Base-by-base conservation (phyloP, 1,140 invertebrate species). In the Nasonia vitripennis region DNA sequence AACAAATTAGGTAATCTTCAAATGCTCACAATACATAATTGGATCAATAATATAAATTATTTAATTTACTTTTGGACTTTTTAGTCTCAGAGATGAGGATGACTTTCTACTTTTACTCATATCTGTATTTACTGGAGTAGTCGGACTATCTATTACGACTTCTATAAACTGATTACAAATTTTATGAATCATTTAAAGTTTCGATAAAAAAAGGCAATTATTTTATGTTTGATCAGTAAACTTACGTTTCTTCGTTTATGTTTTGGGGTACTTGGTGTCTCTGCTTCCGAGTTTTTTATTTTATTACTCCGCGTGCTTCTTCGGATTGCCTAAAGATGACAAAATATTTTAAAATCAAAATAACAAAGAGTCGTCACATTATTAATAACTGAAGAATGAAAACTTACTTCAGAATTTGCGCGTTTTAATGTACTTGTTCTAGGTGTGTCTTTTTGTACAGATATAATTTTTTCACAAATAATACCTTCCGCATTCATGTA, bases 401-500 rank as follows among this genome's bases (percentile, higher is more conserved):
- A 4, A 37, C 51, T 34, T 83, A 84, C 75, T 7, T 78, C 17
- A 20, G 75, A 84, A 77, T 70, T 71, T 7, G 10, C 70, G 34
- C 62, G 12, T 48, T n/a, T 71, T 71, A 84, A 45, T 71, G 10
- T 78, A 20, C 31, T 31, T 70, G 34, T 83, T 27, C 17, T 78
- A 17, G 37, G 62, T 7, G 75, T 70, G 0, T 71, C 23, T 17
- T 55, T 68, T 34, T 70, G 9, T 14, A 20, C 27, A 37, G 45
- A 12, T 9, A 77, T 14, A 9, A 67, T 31, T 77, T 51, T 81
- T 41, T 85, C 78, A 20, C 78, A 81, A 37, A 85, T 68, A 0
- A 85, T 70, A 17, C 78, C 78, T 51, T 85, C 37, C 4, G 41
- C n/a, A 77, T 81, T 81, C 70, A 85, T 48, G 34, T 77, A 81